Base-by-base conservation (phyloP, 2,888 invertebrate genomes). In the Candidula unifasciata region DNA sequence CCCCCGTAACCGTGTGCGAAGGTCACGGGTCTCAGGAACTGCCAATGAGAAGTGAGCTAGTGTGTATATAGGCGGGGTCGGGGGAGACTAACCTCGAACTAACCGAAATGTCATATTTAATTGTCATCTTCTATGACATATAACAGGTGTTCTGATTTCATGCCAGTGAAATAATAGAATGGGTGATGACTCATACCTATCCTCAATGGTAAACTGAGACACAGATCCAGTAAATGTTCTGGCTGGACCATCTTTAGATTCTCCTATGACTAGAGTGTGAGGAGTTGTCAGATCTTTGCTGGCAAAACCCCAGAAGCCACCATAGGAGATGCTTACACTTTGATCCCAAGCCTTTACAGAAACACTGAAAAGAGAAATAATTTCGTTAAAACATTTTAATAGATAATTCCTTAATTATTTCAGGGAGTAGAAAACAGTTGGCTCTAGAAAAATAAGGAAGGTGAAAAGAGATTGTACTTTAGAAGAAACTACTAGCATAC, bases 191-290 rank as follows among this genome's bases (percentile, higher is more conserved):
- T n/a, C n/a, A n/a, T 60, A 82, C 82, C 82, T 82, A 44, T 74
- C 82, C 64, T 74, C 74, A 74, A 82, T 82, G 30, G 60, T 60
- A 52, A 82, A 66, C 27, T 82, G 82, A 35, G 82, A 54, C 16
- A 82, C n/a, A 33, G 44, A 73, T 10, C 82, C 82, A 60, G 21
- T 30, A 64, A 82, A 82, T 68, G 35, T 44, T 68, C 77, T 83
- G 68, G 68, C 77, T 8, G 33, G 10, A 8, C 66, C 77, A 77
- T 83, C 69, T 77, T n/a, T 77, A 33, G 69, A 18, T 66, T 76
- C 77, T 44, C 82, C 77, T 64, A 83, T 24, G 77, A 66, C 69
- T 8, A 83, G 37, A 66, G 66, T 68, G 52, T 83, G 82, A 77
- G 82, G 77, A 0, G 10, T 68, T 2, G 0, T 69, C 30, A 71